phyloP scores from a whole-genome alignment of 2,113 vertebrate genomes.

The Chaetorhynchus papuensis region DNA sequence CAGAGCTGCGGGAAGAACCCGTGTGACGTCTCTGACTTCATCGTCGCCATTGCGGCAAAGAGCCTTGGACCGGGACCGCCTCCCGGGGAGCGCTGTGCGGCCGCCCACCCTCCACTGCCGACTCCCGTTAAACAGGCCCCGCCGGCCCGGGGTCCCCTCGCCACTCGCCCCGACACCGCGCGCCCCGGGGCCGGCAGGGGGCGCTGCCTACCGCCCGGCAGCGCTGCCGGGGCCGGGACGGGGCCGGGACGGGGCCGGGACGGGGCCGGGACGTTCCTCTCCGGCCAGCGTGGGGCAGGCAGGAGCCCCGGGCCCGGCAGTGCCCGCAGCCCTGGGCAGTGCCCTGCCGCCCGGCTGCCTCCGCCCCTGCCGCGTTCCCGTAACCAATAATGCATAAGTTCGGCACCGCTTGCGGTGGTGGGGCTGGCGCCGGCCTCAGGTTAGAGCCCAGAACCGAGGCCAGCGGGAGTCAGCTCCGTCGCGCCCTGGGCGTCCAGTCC shows the following conservation, averaged over 20 bases:
- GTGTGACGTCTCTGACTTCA: neutral
- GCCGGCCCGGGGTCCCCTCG: no score
- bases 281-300: no score
- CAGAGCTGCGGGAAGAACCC: neutral
- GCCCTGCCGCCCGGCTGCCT: neutral
- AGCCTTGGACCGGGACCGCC: neutral
- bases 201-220: neutral
- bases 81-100: neutral
- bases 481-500: neutral
- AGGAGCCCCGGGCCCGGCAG: fast-evolving
- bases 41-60: neutral
- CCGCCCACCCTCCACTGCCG: no score
- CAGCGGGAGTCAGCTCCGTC: neutral
- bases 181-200: neutral
- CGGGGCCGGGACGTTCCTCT: neutral
- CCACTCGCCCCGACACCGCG: fast-evolving
- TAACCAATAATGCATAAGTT: neutral
- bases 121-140: neutral
- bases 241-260: neutral
- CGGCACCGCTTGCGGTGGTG: neutral
- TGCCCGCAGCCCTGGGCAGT: neutral
- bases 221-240: neutral
- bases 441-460: neutral
- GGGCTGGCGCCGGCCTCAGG: no score
- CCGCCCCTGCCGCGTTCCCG: neutral